A percentile compares a stretch with the other conserved stretches of the same genome.
phyloP scores from a whole-genome alignment of 2,113 vertebrate species.

The Halcyon senegalensis region DNA sequence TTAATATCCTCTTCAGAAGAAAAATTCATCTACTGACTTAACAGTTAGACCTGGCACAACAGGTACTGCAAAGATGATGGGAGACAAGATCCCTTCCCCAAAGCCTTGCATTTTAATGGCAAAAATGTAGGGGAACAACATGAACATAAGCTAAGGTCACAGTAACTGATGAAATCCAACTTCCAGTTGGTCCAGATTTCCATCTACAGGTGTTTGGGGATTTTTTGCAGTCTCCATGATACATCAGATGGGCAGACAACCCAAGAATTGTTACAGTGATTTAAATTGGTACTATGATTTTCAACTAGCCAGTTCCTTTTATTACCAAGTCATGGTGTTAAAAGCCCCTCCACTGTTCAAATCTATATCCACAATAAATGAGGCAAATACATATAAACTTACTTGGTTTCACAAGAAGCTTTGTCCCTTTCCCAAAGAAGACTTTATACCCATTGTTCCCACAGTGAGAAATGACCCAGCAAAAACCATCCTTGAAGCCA shows the following conservation, averaged over 20 bases:
- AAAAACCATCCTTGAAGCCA: conserved; percentile 1
- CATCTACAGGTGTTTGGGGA: too few species aligned
- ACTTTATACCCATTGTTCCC: conserved; percentile 12
- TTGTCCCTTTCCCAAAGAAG: conserved; percentile 60
- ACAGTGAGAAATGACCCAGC: conserved; percentile 41
- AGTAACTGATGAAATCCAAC: too few species aligned
- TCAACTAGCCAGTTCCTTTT: neutral
- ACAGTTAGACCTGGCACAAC: neutral
- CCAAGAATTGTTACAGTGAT: too few species aligned
- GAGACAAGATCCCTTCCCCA: neutral
- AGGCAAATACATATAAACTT: neutral
- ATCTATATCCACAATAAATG: neutral
- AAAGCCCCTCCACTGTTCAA: neutral
- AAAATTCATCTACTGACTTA: neutral
- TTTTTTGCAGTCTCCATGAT: too few species aligned
- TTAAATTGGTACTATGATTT: too few species aligned
- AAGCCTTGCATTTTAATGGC: neutral
- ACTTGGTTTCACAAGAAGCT: conserved; percentile 57
- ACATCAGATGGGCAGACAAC: too few species aligned
- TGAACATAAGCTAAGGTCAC: neutral
- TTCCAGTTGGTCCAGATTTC: too few species aligned
- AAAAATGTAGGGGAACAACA: neutral
- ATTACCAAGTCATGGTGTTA: neutral
- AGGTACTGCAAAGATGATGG: neutral
- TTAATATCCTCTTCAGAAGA: neutral